Percentiles rank a stretch among this genome's conserved stretches.
Conservation (phyloP, 2,888 invertebrate species). For the Heliconius cydno region DNA sequence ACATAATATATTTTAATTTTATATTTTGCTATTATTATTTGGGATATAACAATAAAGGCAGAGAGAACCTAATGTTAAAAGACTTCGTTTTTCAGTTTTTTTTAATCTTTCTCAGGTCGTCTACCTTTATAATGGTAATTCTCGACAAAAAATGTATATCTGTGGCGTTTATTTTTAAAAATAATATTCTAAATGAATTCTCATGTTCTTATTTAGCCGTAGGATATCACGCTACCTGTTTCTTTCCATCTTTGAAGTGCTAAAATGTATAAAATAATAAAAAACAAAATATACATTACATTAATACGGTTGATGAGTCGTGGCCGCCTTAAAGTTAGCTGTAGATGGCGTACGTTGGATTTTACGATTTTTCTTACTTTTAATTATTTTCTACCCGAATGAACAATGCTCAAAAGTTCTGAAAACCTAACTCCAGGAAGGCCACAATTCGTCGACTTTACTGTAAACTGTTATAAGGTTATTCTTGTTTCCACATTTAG, state of each 20-base stretch:
- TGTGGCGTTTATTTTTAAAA: neutral
- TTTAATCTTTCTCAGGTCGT: neutral
- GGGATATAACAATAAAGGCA: neutral
- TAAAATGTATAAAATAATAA: neutral
- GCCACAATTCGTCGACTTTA: too few relatives aligned
- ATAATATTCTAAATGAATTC: neutral
- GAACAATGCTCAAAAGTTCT: too few relatives aligned
- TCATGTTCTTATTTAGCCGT: neutral
- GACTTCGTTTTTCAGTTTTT: neutral
- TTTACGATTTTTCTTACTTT: too few relatives aligned
- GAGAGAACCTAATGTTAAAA: neutral
- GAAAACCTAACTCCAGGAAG: too few relatives aligned
- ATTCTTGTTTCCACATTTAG: neutral
- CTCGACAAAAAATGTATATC: constrained; percentile 9
- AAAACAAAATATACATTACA: neutral
- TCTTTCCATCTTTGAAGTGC: neutral
- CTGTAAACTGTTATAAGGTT: neutral
- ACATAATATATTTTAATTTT: neutral
- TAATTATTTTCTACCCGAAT: too few relatives aligned
- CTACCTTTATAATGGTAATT: neutral
- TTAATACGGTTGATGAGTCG: too few relatives aligned
- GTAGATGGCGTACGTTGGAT: too few relatives aligned
- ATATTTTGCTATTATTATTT: neutral
- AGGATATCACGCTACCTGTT: neutral
- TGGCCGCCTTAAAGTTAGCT: too few relatives aligned